Evolutionary conservation across 2,888 invertebrate species (phyloP).

Genomic region (Panopea generosa): DNA sequence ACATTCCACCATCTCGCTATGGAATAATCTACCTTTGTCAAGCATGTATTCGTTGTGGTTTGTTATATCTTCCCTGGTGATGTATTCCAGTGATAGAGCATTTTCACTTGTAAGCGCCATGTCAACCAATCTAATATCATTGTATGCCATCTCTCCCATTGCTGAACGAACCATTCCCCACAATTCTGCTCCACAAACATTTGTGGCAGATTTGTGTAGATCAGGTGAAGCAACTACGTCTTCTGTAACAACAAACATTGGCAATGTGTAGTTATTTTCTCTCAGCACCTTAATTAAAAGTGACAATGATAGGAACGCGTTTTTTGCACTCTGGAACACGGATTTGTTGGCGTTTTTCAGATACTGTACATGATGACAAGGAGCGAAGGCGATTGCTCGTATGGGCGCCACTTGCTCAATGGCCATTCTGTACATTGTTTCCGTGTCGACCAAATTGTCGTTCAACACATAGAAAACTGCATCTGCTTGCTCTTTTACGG

Average conservation of each 20-base stretch:
- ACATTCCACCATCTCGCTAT: slow-evolving; percentile 21
- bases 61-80: background rate
- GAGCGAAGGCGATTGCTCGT: slow-evolving; percentile 21
- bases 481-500: background rate
- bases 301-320: slow-evolving; percentile 13
- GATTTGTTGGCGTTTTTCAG: slow-evolving; percentile 4
- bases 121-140: slow-evolving; percentile 35
- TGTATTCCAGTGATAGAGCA: slow-evolving; percentile 7
- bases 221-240: slow-evolving; percentile 15
- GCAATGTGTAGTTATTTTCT: slow-evolving; percentile 10
- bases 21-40: slow-evolving; percentile 18
- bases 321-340: slow-evolving; percentile 13
- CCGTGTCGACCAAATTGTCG: slow-evolving; percentile 21
- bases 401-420: slow-evolving; percentile 1
- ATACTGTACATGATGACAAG: slow-evolving; percentile 26
- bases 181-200: slow-evolving; percentile 50
- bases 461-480: slow-evolving; percentile 17
- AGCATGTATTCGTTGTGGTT: slow-evolving; percentile 32
- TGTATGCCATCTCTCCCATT: slow-evolving; percentile 19
- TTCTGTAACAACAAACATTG: slow-evolving; percentile 10
- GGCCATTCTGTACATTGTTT: slow-evolving; percentile 17
- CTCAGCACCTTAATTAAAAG: slow-evolving; percentile 15
- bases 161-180: slow-evolving; percentile 57
- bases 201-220: slow-evolving; percentile 11
- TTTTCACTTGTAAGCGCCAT: slow-evolving; percentile 31